A percentile compares a stretch with the other conserved stretches of the same genome.
Evolutionary conservation across 2,113 vertebrate genomes (phyloP).

Genomic region (Corythornis cristatus): DNA sequence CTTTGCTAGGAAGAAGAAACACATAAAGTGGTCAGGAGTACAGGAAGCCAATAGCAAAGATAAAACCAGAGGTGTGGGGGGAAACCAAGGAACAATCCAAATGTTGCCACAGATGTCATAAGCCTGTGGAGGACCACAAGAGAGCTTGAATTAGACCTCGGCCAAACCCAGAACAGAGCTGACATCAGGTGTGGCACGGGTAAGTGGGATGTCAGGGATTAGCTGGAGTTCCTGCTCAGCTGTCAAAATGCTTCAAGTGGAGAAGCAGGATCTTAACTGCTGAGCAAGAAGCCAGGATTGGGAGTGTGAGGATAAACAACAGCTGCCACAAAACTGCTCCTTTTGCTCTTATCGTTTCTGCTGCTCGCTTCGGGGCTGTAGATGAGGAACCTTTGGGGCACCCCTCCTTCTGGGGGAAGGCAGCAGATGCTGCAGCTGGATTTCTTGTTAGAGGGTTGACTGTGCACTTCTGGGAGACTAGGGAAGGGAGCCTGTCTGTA

Average conservation of each 20-base stretch:
- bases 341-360: not conserved
- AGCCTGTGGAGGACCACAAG: not conserved
- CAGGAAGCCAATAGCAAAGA: not conserved
- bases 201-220: not conserved
- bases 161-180: not conserved
- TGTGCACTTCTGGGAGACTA: rapidly evolving
- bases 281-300: not conserved
- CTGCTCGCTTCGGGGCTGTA: not conserved
- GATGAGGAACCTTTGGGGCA: not conserved
- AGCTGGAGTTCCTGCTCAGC: not conserved
- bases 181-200: not conserved
- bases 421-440: not conserved
- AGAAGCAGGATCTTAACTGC: not conserved
- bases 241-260: not conserved
- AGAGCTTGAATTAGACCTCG: not conserved
- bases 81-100: not conserved
- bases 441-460: not conserved
- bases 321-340: not conserved
- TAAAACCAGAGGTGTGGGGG: not conserved
- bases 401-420: not conserved
- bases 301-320: constrained; percentile 3
- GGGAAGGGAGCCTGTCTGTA: not conserved
- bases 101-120: not conserved
- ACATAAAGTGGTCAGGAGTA: not conserved
- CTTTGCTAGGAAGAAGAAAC: not conserved